phyloP scores from a whole-genome alignment of 1,140 invertebrate species.

The Pentalonia nigronervosa region DNA sequence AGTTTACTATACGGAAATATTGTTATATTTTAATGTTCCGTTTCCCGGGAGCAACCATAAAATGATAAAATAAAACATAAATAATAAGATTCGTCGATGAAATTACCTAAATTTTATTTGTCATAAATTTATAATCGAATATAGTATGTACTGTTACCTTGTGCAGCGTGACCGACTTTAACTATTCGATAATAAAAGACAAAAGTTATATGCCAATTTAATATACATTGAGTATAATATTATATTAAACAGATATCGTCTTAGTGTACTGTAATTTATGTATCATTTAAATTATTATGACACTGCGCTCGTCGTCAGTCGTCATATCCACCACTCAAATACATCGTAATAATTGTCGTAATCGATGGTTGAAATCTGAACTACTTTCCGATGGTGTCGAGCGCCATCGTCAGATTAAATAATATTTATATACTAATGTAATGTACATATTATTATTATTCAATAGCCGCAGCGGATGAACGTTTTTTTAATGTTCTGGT shows the following conservation, averaged over 20 bases:
- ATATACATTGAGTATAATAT: no score
- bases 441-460: neutral
- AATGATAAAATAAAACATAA: neutral
- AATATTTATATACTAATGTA: neutral
- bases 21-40: neutral
- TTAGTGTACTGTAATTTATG: neutral
- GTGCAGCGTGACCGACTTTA: neutral
- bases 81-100: neutral
- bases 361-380: neutral
- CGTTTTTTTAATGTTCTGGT: neutral
- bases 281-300: neutral
- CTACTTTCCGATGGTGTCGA: no score
- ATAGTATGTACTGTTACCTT: neutral
- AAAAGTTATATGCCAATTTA: no score
- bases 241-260: no score
- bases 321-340: neutral
- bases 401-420: neutral
- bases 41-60: neutral
- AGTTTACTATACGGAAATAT: neutral
- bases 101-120: neutral
- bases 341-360: neutral
- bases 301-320: neutral
- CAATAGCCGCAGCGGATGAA: neutral
- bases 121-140: neutral
- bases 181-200: neutral